A percentile compares a stretch with the other conserved stretches of the same genome.
These are phyloP conservation scores for Eucera pruinosa DNA, from an alignment of 2,888 invertebrate genomes.

Conservation along the genomic window DNA sequence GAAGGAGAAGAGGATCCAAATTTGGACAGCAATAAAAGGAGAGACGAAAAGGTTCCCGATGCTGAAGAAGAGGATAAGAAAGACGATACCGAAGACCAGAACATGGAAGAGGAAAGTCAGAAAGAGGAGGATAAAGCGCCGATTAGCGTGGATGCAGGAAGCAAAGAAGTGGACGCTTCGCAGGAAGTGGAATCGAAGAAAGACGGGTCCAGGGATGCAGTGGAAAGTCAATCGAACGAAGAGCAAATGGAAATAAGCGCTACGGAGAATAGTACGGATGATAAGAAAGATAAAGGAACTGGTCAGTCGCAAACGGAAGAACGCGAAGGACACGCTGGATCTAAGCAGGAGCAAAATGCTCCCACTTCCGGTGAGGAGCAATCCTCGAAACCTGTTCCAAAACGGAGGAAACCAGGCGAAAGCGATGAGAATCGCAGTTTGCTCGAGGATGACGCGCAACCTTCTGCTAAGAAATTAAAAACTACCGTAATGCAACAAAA, in stretches of 20 bases:
- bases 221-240: conserved; percentile 81
- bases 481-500: conserved; percentile 86
- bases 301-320: conserved; percentile 91
- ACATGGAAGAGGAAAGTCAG: conserved; percentile 75
- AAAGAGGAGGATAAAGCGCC: conserved; percentile 79
- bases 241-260: conserved; percentile 70
- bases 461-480: conserved; percentile 88
- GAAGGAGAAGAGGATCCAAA: conserved; percentile 70
- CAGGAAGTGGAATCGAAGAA: conserved; percentile 85
- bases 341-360: conserved; percentile 80
- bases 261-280: conserved; percentile 84
- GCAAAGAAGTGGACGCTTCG: conserved; percentile 83
- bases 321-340: conserved; percentile 88
- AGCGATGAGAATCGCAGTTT: conserved; percentile 91
- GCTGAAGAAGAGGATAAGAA: conserved; percentile 77
- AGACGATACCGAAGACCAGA: conserved; percentile 71
- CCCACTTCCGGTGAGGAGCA: conserved; percentile 84
- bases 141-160: conserved; percentile 80
- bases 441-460: conserved; percentile 86
- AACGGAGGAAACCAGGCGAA: conserved; percentile 90
- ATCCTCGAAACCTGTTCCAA: conserved; percentile 84
- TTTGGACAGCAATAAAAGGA: conserved; percentile 6
- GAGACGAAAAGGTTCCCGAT: conserved; percentile 72
- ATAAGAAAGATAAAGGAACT: conserved; percentile 86
- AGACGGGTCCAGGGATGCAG: conserved; percentile 83